Percentiles rank a stretch among this genome's conserved stretches.
Conservation (phyloP, 1,140 invertebrate species). For the Pentalonia nigronervosa region DNA sequence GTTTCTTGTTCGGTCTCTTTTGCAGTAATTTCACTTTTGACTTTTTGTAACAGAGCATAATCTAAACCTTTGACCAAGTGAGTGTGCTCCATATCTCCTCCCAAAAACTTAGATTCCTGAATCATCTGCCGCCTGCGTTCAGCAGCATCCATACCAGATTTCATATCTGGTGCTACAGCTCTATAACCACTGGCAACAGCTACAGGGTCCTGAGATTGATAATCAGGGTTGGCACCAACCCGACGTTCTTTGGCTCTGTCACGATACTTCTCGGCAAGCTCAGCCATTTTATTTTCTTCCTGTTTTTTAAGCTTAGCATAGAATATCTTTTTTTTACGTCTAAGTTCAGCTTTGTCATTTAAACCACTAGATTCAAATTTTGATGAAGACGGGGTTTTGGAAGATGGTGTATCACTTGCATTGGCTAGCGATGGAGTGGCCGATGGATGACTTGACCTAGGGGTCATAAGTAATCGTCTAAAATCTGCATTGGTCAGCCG, state of each 20-base stretch:
- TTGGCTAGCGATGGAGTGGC: conserved; percentile 18
- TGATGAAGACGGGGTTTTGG: conserved; percentile 32
- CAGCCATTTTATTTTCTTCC: conserved; percentile 94
- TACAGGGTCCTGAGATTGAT: conserved; percentile 82
- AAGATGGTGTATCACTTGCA: not conserved
- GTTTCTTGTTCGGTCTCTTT: conserved; percentile 86
- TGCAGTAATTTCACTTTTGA: conserved; percentile 81
- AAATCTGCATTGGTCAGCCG: conserved; percentile 96
- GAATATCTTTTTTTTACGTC: conserved; percentile 87
- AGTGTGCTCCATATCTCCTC: conserved; percentile 99
- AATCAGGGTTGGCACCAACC: conserved; percentile 84
- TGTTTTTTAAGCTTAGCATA: conserved; percentile 95
- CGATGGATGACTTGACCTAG: conserved; percentile 72
- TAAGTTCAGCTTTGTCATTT: conserved; percentile 74
- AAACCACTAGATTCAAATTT: conserved; percentile 63
- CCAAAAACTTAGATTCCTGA: conserved; percentile 99
- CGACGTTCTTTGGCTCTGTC: conserved; percentile 92
- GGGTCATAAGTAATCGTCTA: conserved; percentile 93
- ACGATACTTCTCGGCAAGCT: conserved; percentile 93
- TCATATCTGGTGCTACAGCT: conserved; percentile 93
- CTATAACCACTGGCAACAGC: conserved; percentile 89
- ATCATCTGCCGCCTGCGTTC: conserved; percentile 94
- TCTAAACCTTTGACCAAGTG: conserved; percentile 99
- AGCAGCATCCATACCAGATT: conserved; percentile 93
- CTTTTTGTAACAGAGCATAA: conserved; percentile 98